Evolutionary conservation across 2,797 vertebrate species (phyloP).

Genomic region (Falco biarmicus): DNA sequence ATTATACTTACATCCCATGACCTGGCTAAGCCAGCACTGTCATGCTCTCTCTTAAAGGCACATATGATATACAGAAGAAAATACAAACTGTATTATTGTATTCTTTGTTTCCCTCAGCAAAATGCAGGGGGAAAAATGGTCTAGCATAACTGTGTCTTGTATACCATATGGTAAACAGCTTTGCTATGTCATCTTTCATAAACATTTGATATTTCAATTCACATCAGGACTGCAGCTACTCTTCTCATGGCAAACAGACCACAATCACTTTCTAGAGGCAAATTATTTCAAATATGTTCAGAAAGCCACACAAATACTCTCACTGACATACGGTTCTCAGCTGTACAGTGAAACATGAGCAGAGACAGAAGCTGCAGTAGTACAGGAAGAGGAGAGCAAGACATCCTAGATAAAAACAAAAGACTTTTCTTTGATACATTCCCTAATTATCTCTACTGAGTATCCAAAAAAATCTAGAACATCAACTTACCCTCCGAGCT

Average conservation of each 20-base stretch:
- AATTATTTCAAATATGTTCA: conserved; percentile 17
- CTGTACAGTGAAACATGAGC: not conserved
- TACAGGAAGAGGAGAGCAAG: not conserved
- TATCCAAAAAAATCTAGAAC: conserved; percentile 14
- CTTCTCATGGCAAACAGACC: conserved; percentile 24
- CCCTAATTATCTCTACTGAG: not conserved
- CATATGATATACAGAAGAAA: not conserved
- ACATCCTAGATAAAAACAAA: not conserved
- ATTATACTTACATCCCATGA: not conserved
- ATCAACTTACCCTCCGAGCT: not conserved
- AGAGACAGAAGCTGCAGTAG: not conserved
- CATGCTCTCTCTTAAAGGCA: not conserved
- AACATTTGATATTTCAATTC: conserved; percentile 38
- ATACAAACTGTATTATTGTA: not conserved
- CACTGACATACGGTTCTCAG: not conserved
- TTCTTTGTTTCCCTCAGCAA: not conserved
- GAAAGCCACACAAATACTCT: not conserved
- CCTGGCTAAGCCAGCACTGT: not conserved
- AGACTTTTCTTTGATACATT: not conserved
- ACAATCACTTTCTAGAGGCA: conserved; percentile 6
- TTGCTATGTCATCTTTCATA: conserved; percentile 38
- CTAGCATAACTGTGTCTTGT: not conserved
- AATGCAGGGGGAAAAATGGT: not conserved
- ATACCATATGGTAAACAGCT: conserved; percentile 57
- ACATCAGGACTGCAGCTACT: conserved; percentile 42